Evolutionary conservation across 2,113 vertebrate species (phyloP).

Genomic region (Alethe castanea): DNA sequence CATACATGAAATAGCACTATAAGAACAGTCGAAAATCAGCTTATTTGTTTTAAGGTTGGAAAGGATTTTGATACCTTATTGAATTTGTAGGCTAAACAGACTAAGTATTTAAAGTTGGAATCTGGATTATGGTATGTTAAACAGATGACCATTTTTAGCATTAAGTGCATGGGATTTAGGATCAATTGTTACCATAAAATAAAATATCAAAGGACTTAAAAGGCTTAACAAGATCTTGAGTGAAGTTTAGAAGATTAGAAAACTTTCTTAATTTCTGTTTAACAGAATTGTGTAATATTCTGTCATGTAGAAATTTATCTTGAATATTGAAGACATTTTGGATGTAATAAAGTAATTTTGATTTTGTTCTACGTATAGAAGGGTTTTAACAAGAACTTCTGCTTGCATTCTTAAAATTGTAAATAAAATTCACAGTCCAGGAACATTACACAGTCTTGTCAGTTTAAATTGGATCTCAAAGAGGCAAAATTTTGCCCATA

Average conservation of each 20-base stretch:
- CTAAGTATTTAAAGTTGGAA: not conserved
- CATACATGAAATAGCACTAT: not conserved
- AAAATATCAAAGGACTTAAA: not conserved
- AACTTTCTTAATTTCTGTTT: not conserved
- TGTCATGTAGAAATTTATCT: not conserved
- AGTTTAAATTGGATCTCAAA: not conserved
- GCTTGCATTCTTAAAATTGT: not conserved
- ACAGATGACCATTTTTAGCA: not conserved
- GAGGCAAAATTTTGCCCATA: not conserved
- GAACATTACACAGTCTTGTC: not conserved
- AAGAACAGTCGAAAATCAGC: not conserved
- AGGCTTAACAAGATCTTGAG: not conserved
- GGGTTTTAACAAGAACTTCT: not conserved
- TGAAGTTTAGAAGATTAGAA: not conserved
- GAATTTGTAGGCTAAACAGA: not conserved
- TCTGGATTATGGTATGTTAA: not conserved
- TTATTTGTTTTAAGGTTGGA: not conserved
- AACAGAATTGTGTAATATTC: not conserved
- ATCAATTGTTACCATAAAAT: not conserved
- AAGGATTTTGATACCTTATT: not conserved
- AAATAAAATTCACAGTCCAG: not conserved
- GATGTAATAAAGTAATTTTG: not conserved
- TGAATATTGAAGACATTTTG: not conserved
- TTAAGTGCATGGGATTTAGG: not conserved
- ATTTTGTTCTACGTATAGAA: not conserved